These are phyloP conservation scores for Rhabdophis nuchalis DNA, from an alignment of 2,797 vertebrate species.

Conservation along the genomic window DNA sequence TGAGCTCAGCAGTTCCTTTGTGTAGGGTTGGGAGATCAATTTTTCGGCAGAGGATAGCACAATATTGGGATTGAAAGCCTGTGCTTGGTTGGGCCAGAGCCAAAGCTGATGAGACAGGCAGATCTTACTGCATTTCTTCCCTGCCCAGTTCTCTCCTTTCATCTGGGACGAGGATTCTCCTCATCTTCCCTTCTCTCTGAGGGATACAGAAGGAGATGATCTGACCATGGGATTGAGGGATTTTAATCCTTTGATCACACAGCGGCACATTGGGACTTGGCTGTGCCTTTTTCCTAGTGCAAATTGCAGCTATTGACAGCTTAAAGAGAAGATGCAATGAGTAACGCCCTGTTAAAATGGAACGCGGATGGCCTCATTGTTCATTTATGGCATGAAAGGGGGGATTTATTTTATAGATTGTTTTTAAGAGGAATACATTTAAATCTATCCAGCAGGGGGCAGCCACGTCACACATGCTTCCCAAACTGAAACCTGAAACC, in stretches of 20 bases:
- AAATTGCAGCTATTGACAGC: background rate
- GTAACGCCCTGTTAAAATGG: background rate
- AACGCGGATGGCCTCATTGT: background rate
- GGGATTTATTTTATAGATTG: background rate
- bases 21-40: background rate
- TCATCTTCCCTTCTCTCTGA: background rate
- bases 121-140: background rate
- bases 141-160: background rate
- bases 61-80: background rate
- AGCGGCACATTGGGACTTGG: background rate
- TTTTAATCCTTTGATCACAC: background rate
- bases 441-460: slow-evolving; percentile 11
- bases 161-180: background rate
- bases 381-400: background rate
- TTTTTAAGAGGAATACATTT: background rate
- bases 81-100: background rate
- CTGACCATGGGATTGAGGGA: background rate
- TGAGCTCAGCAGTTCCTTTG: background rate
- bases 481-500: background rate
- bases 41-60: background rate
- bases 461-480: background rate
- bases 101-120: background rate
- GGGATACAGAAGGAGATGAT: background rate
- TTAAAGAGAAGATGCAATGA: background rate
- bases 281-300: background rate